These are phyloP conservation scores for Hypselothyrea guttata DNA, from an alignment of 2,888 invertebrate genomes.

Conservation along the genomic window DNA sequence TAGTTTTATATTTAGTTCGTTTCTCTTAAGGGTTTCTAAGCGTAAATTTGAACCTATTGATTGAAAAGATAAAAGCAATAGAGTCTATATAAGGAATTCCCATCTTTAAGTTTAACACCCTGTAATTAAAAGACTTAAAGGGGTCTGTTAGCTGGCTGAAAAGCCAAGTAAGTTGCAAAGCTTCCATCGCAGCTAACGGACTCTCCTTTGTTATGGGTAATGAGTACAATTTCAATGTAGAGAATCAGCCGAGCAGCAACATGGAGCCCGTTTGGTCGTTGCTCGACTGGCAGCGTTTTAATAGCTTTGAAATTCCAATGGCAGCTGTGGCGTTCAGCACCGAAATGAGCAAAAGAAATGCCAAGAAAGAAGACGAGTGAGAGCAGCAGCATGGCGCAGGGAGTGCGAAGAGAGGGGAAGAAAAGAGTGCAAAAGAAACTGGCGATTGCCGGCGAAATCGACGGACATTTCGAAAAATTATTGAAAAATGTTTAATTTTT, in stretches of 20 bases:
- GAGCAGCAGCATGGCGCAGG: constrained; percentile 9
- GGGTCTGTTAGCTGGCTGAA: too few species aligned
- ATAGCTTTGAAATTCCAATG: constrained; percentile 82
- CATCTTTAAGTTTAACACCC: too few species aligned
- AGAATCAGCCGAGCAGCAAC: constrained; percentile 38
- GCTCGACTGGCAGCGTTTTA: constrained; percentile 81
- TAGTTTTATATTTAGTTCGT: too few species aligned
- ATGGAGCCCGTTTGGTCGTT: constrained; percentile 79
- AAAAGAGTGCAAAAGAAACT: neutral
- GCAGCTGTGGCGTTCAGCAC: constrained; percentile 78
- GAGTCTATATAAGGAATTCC: too few species aligned
- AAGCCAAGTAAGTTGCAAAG: neutral
- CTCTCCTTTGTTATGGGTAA: constrained; percentile 4
- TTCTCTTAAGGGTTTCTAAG: too few species aligned
- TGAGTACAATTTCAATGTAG: constrained; percentile 44
- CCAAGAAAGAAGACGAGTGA: constrained; percentile 11
- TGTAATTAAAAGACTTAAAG: too few species aligned
- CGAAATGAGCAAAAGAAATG: constrained; percentile 35
- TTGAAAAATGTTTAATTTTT: constrained; percentile 71
- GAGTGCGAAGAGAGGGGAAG: neutral
- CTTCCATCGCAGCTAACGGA: neutral
- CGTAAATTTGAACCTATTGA: too few species aligned
- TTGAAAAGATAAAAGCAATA: too few species aligned
- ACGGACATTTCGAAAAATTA: constrained; percentile 75
- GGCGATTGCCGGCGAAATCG: constrained; percentile 42